These are phyloP conservation scores for Ariolimax columbianus DNA, from an alignment of 2,888 invertebrate genomes.

Conservation along the genomic window DNA sequence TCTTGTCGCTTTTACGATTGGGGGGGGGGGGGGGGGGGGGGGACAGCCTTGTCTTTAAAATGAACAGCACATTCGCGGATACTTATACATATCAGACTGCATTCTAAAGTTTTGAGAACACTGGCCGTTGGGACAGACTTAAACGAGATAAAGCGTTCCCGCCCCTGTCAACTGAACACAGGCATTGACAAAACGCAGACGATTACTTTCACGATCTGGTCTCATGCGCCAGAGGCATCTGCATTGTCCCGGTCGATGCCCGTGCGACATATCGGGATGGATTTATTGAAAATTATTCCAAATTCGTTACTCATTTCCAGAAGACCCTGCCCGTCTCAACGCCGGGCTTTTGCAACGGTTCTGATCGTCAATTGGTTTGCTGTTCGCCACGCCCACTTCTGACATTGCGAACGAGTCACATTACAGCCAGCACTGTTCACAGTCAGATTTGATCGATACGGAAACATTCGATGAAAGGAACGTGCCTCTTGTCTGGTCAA, in stretches of 20 bases:
- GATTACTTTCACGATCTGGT: conserved; percentile 21
- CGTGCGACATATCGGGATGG: conserved; percentile 13
- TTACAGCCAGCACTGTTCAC: background rate
- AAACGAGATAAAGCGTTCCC: conserved; percentile 39
- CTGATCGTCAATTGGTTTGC: background rate
- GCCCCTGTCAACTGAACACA: conserved; percentile 36
- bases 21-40: no score
- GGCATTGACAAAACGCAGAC: conserved; percentile 47
- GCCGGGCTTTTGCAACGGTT: background rate
- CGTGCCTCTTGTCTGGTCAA: background rate
- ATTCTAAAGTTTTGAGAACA: no score
- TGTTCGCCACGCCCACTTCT: background rate
- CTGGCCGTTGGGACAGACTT: background rate
- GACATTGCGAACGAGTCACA: background rate
- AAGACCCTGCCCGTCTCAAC: background rate
- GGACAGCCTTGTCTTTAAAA: no score
- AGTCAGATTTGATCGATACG: background rate
- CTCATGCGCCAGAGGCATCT: conserved; percentile 19
- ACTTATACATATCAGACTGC: no score
- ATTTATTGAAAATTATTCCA: conserved; percentile 31
- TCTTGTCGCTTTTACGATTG: no score
- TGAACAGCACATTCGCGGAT: no score
- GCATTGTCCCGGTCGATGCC: background rate
- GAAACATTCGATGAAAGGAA: background rate
- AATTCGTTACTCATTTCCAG: conserved; percentile 1